Evolutionary conservation across 2,888 invertebrate species (phyloP).

Genomic region (Polyommatus icarus): DNA sequence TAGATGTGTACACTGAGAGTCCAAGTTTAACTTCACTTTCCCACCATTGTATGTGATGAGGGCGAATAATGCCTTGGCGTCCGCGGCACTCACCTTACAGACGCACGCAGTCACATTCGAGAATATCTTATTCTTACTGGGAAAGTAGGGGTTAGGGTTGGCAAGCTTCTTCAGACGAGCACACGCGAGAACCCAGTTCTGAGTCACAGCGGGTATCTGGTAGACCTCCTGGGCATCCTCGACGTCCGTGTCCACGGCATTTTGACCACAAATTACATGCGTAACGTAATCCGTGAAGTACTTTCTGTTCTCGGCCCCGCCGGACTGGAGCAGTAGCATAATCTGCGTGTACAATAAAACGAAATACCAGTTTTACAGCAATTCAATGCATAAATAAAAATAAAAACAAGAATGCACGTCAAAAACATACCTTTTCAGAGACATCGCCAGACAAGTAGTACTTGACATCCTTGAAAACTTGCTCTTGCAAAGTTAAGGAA

Average conservation of each 20-base stretch:
- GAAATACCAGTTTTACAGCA: slow-evolving; percentile 51
- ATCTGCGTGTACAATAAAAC: slow-evolving; percentile 81
- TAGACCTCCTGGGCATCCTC: slow-evolving; percentile 95
- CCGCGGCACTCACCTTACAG: slow-evolving; percentile 86
- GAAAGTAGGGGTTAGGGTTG: slow-evolving; percentile 88
- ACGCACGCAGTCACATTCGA: slow-evolving; percentile 87
- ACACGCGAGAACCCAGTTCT: slow-evolving; percentile 90
- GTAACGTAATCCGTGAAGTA: slow-evolving; percentile 96
- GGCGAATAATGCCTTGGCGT: slow-evolving; percentile 89
- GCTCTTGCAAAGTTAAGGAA: slow-evolving; percentile 77
- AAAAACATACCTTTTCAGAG: slow-evolving; percentile 84
- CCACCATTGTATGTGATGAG: slow-evolving; percentile 94
- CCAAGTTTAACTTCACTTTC: slow-evolving; percentile 85
- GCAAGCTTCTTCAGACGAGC: slow-evolving; percentile 81
- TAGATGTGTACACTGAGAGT: slow-evolving; percentile 89
- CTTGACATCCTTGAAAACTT: slow-evolving; percentile 90
- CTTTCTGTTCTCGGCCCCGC: slow-evolving; percentile 92
- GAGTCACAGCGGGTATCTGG: slow-evolving; percentile 93
- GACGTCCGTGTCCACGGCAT: slow-evolving; percentile 92
- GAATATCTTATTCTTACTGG: slow-evolving; percentile 85
- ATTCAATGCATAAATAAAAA: slow-evolving; percentile 53
- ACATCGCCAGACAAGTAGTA: slow-evolving; percentile 91
- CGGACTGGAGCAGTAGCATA: slow-evolving; percentile 87
- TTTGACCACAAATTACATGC: slow-evolving; percentile 93
- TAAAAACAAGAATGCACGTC: slow-evolving; percentile 53